These are phyloP conservation scores for Carlito syrichta DNA, from an alignment of 2,113 vertebrate genomes.

Conservation along the genomic window DNA sequence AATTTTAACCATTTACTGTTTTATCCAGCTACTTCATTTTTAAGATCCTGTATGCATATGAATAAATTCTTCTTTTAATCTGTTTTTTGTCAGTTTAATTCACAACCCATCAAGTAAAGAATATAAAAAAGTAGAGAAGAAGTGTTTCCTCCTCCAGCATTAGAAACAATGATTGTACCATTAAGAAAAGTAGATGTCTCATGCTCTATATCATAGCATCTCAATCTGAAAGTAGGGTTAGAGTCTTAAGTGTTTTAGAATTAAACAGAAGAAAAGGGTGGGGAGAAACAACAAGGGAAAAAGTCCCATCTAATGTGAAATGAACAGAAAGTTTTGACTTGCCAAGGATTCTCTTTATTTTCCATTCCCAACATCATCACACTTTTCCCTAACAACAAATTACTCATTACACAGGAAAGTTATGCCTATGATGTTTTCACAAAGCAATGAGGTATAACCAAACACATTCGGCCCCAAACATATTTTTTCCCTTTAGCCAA, in stretches of 20 bases:
- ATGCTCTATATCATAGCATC: not conserved
- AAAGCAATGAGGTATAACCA: constrained; percentile 56
- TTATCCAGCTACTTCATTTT: not conserved
- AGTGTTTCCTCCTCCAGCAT: not conserved
- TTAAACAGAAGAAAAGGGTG: not conserved
- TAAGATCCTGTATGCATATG: not conserved
- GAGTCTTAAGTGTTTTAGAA: not conserved
- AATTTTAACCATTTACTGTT: not conserved
- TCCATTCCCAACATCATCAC: constrained; percentile 8
- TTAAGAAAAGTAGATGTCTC: not conserved
- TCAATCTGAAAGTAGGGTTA: not conserved
- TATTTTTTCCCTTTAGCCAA: constrained; percentile 50
- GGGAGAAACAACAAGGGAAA: not conserved
- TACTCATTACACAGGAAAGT: constrained; percentile 54
- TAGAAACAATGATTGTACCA: not conserved
- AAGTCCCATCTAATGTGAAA: constrained; percentile 11
- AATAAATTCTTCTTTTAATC: not conserved
- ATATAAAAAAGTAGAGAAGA: not conserved
- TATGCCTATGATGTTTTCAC: constrained; percentile 34
- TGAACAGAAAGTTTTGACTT: constrained; percentile 49
- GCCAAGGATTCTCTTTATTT: constrained; percentile 53
- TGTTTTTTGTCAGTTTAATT: not conserved
- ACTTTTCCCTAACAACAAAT: constrained; percentile 51
- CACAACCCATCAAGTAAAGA: not conserved
- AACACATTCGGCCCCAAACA: constrained; percentile 18